Percentiles rank a stretch among this genome's conserved stretches.
phyloP scores from a whole-genome alignment of 2,797 vertebrate genomes.

The Neosilurus mollespiculum region DNA sequence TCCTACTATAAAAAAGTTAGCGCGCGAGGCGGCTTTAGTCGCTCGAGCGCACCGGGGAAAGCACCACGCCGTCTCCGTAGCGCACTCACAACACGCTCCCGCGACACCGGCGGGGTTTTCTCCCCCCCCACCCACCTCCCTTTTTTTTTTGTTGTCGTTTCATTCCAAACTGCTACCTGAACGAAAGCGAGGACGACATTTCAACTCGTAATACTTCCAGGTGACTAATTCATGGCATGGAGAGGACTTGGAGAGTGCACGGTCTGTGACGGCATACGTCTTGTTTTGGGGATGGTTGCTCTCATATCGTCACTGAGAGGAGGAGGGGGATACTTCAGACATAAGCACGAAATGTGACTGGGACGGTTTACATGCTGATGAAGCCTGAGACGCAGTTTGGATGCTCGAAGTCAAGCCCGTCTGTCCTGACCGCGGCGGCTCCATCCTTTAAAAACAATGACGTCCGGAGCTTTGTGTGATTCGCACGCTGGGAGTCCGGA shows the following conservation, averaged over 20 bases:
- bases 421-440: slow-evolving; percentile 10
- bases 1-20: slow-evolving; percentile 84
- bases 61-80: slow-evolving; percentile 63
- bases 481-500: slow-evolving; percentile 17
- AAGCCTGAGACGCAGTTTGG: slow-evolving; percentile 6
- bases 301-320: neutral
- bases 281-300: neutral
- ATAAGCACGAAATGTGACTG: neutral
- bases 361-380: neutral
- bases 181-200: slow-evolving; percentile 14
- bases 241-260: neutral
- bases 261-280: neutral
- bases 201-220: neutral
- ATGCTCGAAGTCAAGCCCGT: slow-evolving; percentile 31
- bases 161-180: slow-evolving; percentile 44
- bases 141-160: neutral
- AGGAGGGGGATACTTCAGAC: neutral
- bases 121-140: neutral
- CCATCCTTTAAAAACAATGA: slow-evolving; percentile 42
- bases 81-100: slow-evolving; percentile 53
- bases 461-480: slow-evolving; percentile 33
- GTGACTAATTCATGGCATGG: neutral
- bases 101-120: slow-evolving; percentile 23
- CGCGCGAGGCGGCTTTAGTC: slow-evolving; percentile 75
- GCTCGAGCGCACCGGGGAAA: slow-evolving; percentile 73